Conservation (phyloP, 2,113 vertebrate genomes). For the Rostratula benghalensis region DNA sequence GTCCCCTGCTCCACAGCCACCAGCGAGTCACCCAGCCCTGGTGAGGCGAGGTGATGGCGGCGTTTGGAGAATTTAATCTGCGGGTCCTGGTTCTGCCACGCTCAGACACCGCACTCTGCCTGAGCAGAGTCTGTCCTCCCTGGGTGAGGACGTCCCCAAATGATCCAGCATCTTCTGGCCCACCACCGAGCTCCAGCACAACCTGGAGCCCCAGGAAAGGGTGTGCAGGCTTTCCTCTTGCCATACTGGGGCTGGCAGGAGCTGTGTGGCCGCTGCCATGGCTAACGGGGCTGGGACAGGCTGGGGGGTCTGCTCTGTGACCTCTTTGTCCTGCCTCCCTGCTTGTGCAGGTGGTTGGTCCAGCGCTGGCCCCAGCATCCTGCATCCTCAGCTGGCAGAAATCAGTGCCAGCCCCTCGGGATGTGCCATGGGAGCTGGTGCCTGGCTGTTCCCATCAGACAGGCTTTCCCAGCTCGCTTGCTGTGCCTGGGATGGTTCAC, state of each 20-base stretch:
- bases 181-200: no score
- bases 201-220: fast-evolving
- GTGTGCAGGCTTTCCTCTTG: neutral
- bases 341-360: neutral
- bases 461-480: neutral
- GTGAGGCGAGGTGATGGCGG: fast-evolving
- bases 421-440: neutral
- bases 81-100: fast-evolving
- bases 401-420: neutral
- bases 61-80: fast-evolving
- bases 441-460: neutral
- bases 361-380: neutral
- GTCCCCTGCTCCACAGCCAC: neutral
- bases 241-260: neutral
- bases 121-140: neutral
- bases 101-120: neutral
- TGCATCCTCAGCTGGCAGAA: fast-evolving
- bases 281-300: neutral
- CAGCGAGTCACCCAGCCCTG: neutral
- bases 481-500: fast-evolving
- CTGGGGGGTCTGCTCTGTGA: neutral
- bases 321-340: neutral
- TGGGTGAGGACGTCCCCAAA: neutral
- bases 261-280: fast-evolving
- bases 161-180: neutral